These are phyloP conservation scores for Cyprinodon brontotheroides DNA, from an alignment of 2,113 vertebrate species.

Conservation along the genomic window DNA sequence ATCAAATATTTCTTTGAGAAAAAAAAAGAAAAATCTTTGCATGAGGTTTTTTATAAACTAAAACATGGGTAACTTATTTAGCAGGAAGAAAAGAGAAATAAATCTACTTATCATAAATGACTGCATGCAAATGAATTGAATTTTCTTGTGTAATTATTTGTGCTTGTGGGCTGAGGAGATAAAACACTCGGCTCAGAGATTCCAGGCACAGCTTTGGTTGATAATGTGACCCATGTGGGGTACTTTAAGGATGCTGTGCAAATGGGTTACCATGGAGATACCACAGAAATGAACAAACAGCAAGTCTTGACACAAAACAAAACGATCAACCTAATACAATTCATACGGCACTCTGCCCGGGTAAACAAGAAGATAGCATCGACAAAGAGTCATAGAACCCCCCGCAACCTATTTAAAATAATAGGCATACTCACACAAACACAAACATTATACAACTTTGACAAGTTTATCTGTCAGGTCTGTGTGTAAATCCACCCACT, in stretches of 20 bases:
- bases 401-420: constrained; percentile 42
- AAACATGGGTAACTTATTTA: constrained; percentile 34
- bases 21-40: constrained; percentile 27
- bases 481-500: constrained; percentile 33
- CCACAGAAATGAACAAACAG: constrained; percentile 75
- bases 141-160: constrained; percentile 62
- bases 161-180: constrained; percentile 54
- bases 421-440: constrained; percentile 27
- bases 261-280: constrained; percentile 74
- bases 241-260: constrained; percentile 71
- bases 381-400: constrained; percentile 30
- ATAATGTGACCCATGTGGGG: constrained; percentile 82
- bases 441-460: constrained; percentile 30
- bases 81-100: constrained; percentile 25
- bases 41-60: constrained; percentile 27
- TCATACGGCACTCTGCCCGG: constrained; percentile 63
- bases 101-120: constrained; percentile 51
- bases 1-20: constrained; percentile 22
- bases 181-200: constrained; percentile 51
- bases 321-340: constrained; percentile 71
- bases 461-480: constrained; percentile 54
- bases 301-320: constrained; percentile 59
- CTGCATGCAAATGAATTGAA: constrained; percentile 58
- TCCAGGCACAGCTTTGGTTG: constrained; percentile 65
- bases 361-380: constrained; percentile 59